phyloP scores from a whole-genome alignment of 1,140 invertebrate genomes.

The Steinernema khuongi region DNA sequence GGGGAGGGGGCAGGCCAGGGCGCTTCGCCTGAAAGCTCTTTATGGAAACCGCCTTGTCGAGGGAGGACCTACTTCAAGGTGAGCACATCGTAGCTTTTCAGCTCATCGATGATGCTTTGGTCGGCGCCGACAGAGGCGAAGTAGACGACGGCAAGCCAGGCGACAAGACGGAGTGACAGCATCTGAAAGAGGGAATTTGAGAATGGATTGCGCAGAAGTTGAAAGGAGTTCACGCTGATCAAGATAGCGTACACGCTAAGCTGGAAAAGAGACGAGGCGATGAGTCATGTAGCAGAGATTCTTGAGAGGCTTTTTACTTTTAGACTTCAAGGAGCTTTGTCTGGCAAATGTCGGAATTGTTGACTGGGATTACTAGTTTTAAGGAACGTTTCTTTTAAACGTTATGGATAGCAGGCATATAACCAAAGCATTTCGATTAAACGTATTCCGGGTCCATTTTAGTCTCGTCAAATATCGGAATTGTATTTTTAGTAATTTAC shows the following conservation, averaged over 20 bases:
- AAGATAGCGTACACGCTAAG: neutral
- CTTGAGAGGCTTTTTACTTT: too few species aligned
- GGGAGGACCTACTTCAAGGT: neutral
- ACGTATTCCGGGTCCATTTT: too few species aligned
- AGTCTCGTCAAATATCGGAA: too few species aligned
- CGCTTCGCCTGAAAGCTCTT: constrained; percentile 6
- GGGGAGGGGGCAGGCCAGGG: constrained; percentile 31
- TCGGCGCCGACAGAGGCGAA: neutral
- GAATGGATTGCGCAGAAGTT: neutral
- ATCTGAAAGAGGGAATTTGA: neutral
- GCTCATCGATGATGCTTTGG: neutral
- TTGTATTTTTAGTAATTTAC: too few species aligned
- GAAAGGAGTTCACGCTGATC: neutral
- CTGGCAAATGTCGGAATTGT: too few species aligned
- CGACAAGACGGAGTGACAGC: neutral
- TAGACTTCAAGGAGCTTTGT: too few species aligned
- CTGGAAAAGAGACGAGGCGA: neutral
- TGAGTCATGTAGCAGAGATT: too few species aligned
- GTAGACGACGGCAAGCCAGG: neutral
- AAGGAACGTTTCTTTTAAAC: too few species aligned
- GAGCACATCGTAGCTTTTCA: neutral
- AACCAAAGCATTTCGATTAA: too few species aligned
- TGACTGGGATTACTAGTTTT: too few species aligned
- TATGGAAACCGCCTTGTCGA: neutral
- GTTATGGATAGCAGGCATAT: too few species aligned